These are phyloP conservation scores for Rousettus leschenaultii DNA, from an alignment of 2,113 vertebrate species.

Conservation along the genomic window DNA sequence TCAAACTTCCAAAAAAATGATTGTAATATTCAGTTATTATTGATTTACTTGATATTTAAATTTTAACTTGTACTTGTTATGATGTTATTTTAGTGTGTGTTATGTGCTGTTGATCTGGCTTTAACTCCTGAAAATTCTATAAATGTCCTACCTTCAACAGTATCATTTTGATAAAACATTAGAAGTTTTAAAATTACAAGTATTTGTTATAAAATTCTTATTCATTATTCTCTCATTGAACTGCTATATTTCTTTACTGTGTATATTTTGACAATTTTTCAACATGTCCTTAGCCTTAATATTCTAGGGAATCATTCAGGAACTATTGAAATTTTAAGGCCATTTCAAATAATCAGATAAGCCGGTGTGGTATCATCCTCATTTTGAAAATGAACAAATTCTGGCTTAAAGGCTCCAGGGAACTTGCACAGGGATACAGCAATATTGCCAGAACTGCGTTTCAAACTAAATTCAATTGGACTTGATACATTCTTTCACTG, in stretches of 20 bases:
- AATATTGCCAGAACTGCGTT: not conserved
- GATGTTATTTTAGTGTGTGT: not conserved
- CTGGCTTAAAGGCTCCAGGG: not conserved
- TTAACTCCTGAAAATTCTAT: not conserved
- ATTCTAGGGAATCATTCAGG: not conserved
- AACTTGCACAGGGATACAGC: not conserved
- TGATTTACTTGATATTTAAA: not conserved
- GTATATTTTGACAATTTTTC: not conserved
- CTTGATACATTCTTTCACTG: not conserved
- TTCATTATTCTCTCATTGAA: not conserved
- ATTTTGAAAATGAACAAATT: not conserved
- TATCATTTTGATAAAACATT: not conserved
- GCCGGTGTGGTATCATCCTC: not conserved
- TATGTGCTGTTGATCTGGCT: not conserved
- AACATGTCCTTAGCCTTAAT: not conserved
- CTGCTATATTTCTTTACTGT: not conserved
- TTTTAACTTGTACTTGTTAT: not conserved
- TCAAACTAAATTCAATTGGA: not conserved
- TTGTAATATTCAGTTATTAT: not conserved
- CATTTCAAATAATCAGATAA: not conserved
- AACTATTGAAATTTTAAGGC: not conserved
- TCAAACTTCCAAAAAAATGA: not conserved
- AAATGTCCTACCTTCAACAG: not conserved
- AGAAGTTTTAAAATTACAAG: not conserved
- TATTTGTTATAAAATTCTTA: not conserved